Conservation (phyloP, 1,140 invertebrate genomes). For the Drosophila repleta region DNA sequence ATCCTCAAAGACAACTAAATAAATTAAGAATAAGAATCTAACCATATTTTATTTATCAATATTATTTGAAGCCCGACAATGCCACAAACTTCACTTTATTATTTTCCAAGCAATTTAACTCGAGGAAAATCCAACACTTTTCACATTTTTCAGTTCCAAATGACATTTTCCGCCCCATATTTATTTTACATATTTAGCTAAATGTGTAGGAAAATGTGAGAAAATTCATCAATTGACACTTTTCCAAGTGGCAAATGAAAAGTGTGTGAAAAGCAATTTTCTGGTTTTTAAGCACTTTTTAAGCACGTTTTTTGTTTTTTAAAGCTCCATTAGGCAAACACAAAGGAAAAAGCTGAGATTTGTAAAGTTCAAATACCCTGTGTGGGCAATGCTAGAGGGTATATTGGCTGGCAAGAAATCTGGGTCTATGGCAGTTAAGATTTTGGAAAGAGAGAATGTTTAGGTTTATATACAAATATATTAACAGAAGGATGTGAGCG, state of each 20-base stretch:
- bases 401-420: neutral
- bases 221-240: neutral
- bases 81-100: too few species aligned
- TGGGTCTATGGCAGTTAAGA: neutral
- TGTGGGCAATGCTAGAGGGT: neutral
- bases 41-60: too few species aligned
- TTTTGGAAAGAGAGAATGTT: too few species aligned
- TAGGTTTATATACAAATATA: too few species aligned
- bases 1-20: too few species aligned
- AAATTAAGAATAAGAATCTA: too few species aligned
- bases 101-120: too few species aligned
- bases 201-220: neutral
- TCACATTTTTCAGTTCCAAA: too few species aligned
- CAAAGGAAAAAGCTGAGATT: neutral
- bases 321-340: slow-evolving; percentile 17
- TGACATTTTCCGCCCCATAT: neutral
- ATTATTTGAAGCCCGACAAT: too few species aligned
- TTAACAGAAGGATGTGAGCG: too few species aligned
- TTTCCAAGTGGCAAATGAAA: neutral
- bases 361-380: neutral
- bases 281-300: slow-evolving; percentile 16
- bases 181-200: neutral
- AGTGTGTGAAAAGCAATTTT: slow-evolving; percentile 8
- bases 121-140: too few species aligned
- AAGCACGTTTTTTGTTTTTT: slow-evolving; percentile 2